phyloP scores from a whole-genome alignment of 2,113 vertebrate genomes.

The Todiramphus chloris region DNA sequence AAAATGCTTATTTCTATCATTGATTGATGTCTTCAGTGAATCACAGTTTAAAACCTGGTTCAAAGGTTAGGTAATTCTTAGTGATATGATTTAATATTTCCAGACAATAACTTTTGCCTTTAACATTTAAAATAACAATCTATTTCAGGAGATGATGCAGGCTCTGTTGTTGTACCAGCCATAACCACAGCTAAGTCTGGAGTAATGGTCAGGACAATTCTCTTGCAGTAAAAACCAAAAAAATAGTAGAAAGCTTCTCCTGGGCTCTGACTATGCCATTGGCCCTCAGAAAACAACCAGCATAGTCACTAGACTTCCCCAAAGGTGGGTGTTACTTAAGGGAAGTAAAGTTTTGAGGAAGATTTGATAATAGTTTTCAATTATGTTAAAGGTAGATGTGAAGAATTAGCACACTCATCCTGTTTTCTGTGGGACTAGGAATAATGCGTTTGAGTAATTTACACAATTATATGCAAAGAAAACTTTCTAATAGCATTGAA shows the following conservation, averaged over 20 bases:
- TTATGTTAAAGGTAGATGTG: neutral
- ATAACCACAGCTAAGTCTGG: neutral
- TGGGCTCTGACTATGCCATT: neutral
- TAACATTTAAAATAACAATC: neutral
- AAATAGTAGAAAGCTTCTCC: neutral
- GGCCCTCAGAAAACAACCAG: neutral
- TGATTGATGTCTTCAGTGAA: constrained; percentile 43
- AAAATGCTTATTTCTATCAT: constrained; percentile 27
- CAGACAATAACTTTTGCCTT: neutral
- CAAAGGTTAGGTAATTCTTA: constrained; percentile 47
- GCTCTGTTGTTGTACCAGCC: neutral
- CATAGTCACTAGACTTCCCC: neutral
- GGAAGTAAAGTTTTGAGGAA: neutral
- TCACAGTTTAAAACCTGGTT: constrained; percentile 16
- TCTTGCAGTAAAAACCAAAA: neutral
- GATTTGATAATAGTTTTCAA: neutral
- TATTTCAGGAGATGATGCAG: neutral
- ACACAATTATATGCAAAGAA: neutral
- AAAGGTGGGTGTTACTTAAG: neutral
- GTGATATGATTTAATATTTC: constrained; percentile 33
- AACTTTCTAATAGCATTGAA: neutral
- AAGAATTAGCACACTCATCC: neutral
- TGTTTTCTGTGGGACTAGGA: neutral
- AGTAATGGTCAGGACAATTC: neutral
- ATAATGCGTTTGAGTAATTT: neutral